Evolutionary conservation across 1,140 invertebrate genomes (phyloP).

Genomic region (Drosophila watanabei): DNA sequence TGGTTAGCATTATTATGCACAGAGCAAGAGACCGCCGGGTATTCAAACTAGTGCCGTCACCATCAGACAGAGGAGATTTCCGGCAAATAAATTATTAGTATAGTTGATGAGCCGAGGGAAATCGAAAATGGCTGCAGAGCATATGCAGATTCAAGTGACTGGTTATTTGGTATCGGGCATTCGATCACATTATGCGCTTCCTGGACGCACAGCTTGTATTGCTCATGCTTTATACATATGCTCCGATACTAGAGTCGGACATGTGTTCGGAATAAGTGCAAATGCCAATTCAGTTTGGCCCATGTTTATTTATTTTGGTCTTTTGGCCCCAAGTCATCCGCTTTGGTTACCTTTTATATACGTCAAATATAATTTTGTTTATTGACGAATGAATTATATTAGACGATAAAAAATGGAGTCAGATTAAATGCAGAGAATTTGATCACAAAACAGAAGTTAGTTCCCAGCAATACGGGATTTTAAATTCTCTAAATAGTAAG

Average conservation of each 20-base stretch:
- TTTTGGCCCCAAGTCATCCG: neutral
- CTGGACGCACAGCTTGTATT: conserved; percentile 8
- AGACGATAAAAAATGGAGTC: neutral
- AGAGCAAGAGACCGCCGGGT: conserved; percentile 12
- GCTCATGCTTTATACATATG: neutral
- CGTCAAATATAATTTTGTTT: conserved; percentile 49
- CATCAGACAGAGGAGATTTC: conserved; percentile 9
- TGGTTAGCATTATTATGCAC: neutral
- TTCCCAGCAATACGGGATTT: neutral
- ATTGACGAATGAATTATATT: conserved; percentile 50
- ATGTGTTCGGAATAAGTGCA: neutral
- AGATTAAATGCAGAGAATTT: conserved; percentile 17
- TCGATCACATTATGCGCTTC: conserved; percentile 23
- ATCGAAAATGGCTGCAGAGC: neutral
- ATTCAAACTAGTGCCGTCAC: neutral
- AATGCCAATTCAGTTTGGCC: conserved; percentile 1
- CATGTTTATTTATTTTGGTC: conserved; percentile 3
- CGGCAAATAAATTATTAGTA: conserved; percentile 18
- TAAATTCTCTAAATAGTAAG: neutral
- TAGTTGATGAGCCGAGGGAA: neutral
- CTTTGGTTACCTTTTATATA: conserved; percentile 32
- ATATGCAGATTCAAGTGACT: neutral
- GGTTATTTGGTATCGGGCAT: conserved; percentile 6
- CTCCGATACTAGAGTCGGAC: neutral
- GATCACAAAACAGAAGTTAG: conserved; percentile 20